Evolutionary conservation across 2,888 invertebrate species (phyloP).

Genomic region (Dicyrtoma fusca): DNA sequence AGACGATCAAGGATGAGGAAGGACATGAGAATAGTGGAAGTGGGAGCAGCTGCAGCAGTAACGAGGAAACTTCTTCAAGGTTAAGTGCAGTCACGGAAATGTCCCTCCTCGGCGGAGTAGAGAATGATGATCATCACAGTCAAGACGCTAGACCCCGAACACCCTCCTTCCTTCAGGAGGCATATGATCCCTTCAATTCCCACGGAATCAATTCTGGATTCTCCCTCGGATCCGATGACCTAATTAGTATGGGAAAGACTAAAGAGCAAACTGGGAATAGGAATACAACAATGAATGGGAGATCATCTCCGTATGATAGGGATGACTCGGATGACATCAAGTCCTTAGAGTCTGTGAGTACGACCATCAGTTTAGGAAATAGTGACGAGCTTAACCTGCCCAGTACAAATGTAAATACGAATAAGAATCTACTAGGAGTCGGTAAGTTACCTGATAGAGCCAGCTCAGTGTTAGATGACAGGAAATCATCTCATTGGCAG

Average conservation of each 20-base stretch:
- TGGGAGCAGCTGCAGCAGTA: constrained; percentile 14
- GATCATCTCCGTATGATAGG: constrained; percentile 3
- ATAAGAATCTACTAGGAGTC: neutral
- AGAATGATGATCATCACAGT: too few relatives aligned
- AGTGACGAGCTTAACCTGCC: constrained; percentile 9
- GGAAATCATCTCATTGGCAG: neutral
- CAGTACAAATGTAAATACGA: neutral
- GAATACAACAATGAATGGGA: neutral
- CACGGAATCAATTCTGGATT: neutral
- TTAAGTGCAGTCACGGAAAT: constrained; percentile 32
- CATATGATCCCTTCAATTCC: constrained; percentile 30
- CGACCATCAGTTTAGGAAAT: constrained; percentile 31
- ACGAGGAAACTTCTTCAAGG: constrained; percentile 27
- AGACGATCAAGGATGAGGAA: constrained; percentile 2
- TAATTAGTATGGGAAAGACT: constrained; percentile 8
- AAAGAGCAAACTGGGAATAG: neutral
- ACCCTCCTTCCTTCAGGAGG: constrained; percentile 17
- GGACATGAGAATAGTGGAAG: constrained; percentile 1
- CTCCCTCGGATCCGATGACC: constrained; percentile 26
- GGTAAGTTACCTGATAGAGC: constrained; percentile 1
- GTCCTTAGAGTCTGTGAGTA: constrained; percentile 30
- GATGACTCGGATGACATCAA: constrained; percentile 31
- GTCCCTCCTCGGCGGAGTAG: neutral
- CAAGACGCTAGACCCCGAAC: neutral
- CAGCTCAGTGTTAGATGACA: constrained; percentile 29